phyloP scores from a whole-genome alignment of 2,113 vertebrate species.

The Corynorhinus townsendii region DNA sequence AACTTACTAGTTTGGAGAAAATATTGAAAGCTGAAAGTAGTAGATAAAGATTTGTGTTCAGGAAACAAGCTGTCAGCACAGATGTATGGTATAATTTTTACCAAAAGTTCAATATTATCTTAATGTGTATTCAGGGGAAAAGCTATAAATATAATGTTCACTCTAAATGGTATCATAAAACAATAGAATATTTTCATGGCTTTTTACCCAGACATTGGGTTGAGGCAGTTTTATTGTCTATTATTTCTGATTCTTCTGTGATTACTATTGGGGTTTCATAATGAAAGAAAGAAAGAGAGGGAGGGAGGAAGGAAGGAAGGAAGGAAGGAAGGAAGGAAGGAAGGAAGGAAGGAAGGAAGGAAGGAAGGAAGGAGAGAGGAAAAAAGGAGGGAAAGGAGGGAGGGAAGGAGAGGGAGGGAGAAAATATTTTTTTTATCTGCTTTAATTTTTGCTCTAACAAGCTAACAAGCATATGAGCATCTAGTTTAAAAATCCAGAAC shows the following conservation, averaged over 20 bases:
- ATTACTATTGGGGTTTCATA: constrained; percentile 30
- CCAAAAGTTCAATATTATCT: constrained; percentile 62
- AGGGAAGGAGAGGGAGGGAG: neutral
- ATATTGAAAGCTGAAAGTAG: constrained; percentile 71
- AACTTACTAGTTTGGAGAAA: constrained; percentile 67
- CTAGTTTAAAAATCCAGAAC: constrained; percentile 22
- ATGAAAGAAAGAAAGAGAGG: neutral
- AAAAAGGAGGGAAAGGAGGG: neutral
- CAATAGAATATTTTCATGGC: constrained; percentile 54
- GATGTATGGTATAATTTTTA: constrained; percentile 64
- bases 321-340: neutral
- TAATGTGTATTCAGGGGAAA: constrained; percentile 59
- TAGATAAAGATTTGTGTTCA: constrained; percentile 73
- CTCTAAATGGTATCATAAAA: constrained; percentile 64
- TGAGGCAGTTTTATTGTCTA: constrained; percentile 39
- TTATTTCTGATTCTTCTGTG: constrained; percentile 47
- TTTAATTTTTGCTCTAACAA: neutral
- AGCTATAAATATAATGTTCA: constrained; percentile 63
- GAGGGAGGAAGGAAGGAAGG: too few relatives aligned
- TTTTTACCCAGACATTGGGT: constrained; percentile 23
- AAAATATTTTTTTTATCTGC: neutral
- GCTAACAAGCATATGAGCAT: neutral
- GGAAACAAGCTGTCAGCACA: constrained; percentile 69
- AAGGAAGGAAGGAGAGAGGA: neutral
- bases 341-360: neutral